A percentile compares a stretch with the other conserved stretches of the same genome.
These are phyloP conservation scores for Syrista parreyssii DNA, from an alignment of 2,888 invertebrate genomes.

Conservation along the genomic window DNA sequence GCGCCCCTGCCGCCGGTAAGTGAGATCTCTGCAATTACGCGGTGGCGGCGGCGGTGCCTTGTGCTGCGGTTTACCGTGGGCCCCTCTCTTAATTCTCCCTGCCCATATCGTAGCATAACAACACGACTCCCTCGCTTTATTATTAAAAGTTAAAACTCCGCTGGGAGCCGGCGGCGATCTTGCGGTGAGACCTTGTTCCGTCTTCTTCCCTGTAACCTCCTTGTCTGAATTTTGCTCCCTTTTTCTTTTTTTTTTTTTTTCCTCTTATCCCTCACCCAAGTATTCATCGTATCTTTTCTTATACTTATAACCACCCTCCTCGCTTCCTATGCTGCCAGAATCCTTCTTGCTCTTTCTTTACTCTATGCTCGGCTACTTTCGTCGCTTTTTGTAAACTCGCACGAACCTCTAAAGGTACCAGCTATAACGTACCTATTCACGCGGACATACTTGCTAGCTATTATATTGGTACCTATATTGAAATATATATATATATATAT, in stretches of 20 bases:
- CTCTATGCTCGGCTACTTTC: neutral
- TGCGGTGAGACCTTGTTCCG: slow-evolving; percentile 29
- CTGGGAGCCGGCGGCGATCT: slow-evolving; percentile 49
- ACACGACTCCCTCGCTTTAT: slow-evolving; percentile 62
- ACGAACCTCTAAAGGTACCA: slow-evolving; percentile 34
- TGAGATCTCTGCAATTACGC: slow-evolving; percentile 57
- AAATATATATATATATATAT: neutral
- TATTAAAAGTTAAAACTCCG: slow-evolving; percentile 62
- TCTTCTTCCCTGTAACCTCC: slow-evolving; percentile 3
- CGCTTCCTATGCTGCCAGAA: neutral
- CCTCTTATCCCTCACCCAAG: neutral
- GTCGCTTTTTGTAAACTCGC: slow-evolving; percentile 34
- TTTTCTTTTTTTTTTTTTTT: slow-evolving; percentile 7
- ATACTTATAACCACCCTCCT: neutral
- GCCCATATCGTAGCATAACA: slow-evolving; percentile 53
- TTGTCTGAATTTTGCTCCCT: slow-evolving; percentile 11
- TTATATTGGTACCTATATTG: slow-evolving; percentile 3
- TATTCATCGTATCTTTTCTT: slow-evolving; percentile 9
- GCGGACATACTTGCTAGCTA: slow-evolving; percentile 26
- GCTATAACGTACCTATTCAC: neutral
- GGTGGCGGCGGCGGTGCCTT: slow-evolving; percentile 57
- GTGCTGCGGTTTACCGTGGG: slow-evolving; percentile 56
- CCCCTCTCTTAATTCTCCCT: slow-evolving; percentile 18
- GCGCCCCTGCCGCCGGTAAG: slow-evolving; percentile 26
- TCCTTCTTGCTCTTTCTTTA: neutral